A percentile compares a stretch with the other conserved stretches of the same genome.
phyloP scores from a whole-genome alignment of 2,797 vertebrate species.

The Danio albolineatus region DNA sequence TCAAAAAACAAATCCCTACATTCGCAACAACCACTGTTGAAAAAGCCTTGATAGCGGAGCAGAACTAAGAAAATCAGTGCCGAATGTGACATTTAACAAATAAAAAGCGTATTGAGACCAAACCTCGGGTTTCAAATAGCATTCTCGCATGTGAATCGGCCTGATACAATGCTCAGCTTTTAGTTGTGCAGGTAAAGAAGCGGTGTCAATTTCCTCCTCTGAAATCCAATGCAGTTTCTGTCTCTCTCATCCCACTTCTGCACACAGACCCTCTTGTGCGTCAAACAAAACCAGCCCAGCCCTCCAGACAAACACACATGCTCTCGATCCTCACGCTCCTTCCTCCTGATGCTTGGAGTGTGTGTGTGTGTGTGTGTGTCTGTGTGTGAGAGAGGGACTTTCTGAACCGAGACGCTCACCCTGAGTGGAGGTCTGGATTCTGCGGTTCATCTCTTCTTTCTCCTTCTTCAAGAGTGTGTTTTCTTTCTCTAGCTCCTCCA shows the following conservation, averaged over 20 bases:
- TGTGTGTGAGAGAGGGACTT: constrained; percentile 9
- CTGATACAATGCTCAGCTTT: constrained; percentile 50
- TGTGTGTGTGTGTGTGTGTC: constrained; percentile 5
- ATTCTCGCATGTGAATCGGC: constrained; percentile 42
- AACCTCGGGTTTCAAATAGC: constrained; percentile 46
- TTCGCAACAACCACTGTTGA: background rate
- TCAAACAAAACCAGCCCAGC: constrained; percentile 49
- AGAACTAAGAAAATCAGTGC: background rate
- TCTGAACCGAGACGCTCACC: constrained; percentile 74
- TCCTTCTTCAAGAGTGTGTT: constrained; percentile 88
- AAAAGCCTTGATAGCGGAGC: background rate
- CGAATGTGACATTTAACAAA: constrained; percentile 30
- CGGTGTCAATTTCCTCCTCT: constrained; percentile 50
- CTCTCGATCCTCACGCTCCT: background rate
- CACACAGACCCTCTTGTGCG: constrained; percentile 63
- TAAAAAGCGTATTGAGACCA: constrained; percentile 31
- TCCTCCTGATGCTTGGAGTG: constrained; percentile 1
- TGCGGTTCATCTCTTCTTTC: constrained; percentile 89
- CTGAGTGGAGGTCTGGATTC: constrained; percentile 76
- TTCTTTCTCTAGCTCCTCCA: constrained; percentile 88
- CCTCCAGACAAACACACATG: constrained; percentile 48
- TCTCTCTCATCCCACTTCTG: constrained; percentile 52
- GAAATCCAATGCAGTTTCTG: constrained; percentile 60
- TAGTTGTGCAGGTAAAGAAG: constrained; percentile 44
- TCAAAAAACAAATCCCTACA: constrained; percentile 1